Base-by-base conservation (phyloP, 2,797 vertebrate genomes). In the Eulemur mongoz region DNA sequence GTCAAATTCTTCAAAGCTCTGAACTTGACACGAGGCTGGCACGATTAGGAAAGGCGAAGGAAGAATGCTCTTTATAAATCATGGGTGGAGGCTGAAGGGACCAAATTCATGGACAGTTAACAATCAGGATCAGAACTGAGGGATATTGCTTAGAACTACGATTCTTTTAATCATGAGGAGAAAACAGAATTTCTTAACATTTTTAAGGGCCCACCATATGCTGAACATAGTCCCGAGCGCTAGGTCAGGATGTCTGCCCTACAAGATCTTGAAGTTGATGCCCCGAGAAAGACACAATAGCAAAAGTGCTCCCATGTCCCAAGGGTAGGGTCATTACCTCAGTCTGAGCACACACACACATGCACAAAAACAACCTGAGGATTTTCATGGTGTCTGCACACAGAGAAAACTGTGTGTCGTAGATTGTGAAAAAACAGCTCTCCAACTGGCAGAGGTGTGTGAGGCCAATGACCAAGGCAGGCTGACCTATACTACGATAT, bases 1-100 rank as follows among this genome's bases (percentile, higher is more conserved):
- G 81, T 4, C 40, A 93, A 93, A 97, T 22, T 0, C 93, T 98
- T 97, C 94, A 96, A 94, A 97, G 94, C 93, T 95, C 95, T 95
- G 72, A 93, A 96, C 94, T 76, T 50, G 54, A 89, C 75, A 12
- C 45, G 92, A 98, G 32, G 38, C 20, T 92, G 40, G 78, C 82
- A 89, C 3, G 38, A n/a, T 54, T 38, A 95, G n/a, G 22, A 90
- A 91, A 94, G 38, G 79, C 70, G 38, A 82, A 92, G 35, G 70
- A 93, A 94, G 59, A 96, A 89, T 13, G 32, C 20, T 75, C 5
- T 86, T 52, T 45, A 45, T 72, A 83, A 95, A 88, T 81, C 93
- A 89, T 23, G n/a, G 35, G 65, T 92, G 22, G n/a, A 84, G 20
- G 57, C 23, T 59, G 50, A 95, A 63, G 52, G 27, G 54, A 82